Evolutionary conservation across 2,888 invertebrate genomes (phyloP).

Genomic region (Gastrophysa polygoni): DNA sequence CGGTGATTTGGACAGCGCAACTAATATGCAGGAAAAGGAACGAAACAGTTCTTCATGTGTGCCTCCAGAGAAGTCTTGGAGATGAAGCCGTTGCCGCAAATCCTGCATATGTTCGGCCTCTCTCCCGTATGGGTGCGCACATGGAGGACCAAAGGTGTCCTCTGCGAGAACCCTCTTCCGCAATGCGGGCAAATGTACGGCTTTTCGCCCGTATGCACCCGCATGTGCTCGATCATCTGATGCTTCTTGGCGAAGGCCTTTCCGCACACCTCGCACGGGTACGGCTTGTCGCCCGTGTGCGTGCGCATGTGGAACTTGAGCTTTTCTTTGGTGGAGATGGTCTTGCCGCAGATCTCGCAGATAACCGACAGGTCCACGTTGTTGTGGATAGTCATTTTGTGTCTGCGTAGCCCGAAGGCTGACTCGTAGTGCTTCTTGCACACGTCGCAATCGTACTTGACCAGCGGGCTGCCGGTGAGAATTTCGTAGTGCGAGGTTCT

Average conservation of each 20-base stretch:
- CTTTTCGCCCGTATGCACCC: constrained; percentile 46
- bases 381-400: constrained; percentile 50
- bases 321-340: constrained; percentile 40
- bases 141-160: constrained; percentile 43
- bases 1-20: no score
- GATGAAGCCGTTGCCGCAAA: constrained; percentile 48
- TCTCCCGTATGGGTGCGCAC: constrained; percentile 41
- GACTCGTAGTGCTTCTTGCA: constrained; percentile 57
- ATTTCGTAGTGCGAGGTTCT: constrained; percentile 58
- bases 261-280: constrained; percentile 40
- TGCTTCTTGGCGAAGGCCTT: constrained; percentile 40
- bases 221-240: constrained; percentile 41
- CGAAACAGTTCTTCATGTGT: constrained; percentile 50
- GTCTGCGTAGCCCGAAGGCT: constrained; percentile 51
- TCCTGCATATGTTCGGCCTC: constrained; percentile 34
- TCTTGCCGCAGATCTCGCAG: constrained; percentile 44
- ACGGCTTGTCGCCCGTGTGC: constrained; percentile 48
- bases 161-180: constrained; percentile 46
- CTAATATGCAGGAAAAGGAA: constrained; percentile 23
- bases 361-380: constrained; percentile 58
- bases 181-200: constrained; percentile 45
- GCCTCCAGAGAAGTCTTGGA: constrained; percentile 52
- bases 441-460: constrained; percentile 57
- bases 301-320: constrained; percentile 44
- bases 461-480: constrained; percentile 44